Percentiles rank a stretch among this genome's conserved stretches.
phyloP scores from a whole-genome alignment of 2,888 invertebrate species.

The Parnassius apollo region DNA sequence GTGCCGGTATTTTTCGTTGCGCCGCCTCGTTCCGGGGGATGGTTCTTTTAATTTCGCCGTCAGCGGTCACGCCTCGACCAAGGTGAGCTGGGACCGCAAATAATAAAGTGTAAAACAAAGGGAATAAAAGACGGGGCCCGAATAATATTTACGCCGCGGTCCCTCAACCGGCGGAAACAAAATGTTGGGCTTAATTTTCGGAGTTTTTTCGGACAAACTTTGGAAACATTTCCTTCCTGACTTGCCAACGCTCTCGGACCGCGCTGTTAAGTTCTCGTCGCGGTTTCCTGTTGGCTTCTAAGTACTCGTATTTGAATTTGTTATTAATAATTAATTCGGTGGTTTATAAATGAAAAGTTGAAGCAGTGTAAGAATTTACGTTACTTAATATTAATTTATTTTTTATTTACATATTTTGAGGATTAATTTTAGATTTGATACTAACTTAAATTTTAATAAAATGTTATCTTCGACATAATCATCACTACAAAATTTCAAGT shows the following conservation, averaged over 20 bases:
- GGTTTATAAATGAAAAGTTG: conserved; percentile 54
- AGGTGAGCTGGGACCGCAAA: conserved; percentile 53
- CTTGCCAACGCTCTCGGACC: conserved; percentile 63
- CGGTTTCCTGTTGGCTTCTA: conserved; percentile 58
- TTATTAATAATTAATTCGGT: conserved; percentile 56
- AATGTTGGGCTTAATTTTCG: conserved; percentile 66
- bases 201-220: conserved; percentile 50
- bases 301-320: conserved; percentile 59
- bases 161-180: conserved; percentile 63
- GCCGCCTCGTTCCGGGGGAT: conserved; percentile 30
- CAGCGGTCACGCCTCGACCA: conserved; percentile 38
- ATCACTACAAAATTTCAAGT: no score
- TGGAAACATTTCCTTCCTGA: conserved; percentile 70
- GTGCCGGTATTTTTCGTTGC: conserved; percentile 39
- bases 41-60: conserved; percentile 36
- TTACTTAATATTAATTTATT: conserved; percentile 25
- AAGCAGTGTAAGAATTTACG: conserved; percentile 46
- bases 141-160: conserved; percentile 69
- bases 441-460: no score
- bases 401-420: not conserved
- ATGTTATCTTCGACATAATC: no score
- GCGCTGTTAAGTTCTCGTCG: conserved; percentile 58
- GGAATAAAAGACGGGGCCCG: conserved; percentile 65
- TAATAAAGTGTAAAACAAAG: conserved; percentile 73
- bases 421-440: no score